phyloP scores from a whole-genome alignment of 2,113 vertebrate species.

The Oncorhynchus masou region DNA sequence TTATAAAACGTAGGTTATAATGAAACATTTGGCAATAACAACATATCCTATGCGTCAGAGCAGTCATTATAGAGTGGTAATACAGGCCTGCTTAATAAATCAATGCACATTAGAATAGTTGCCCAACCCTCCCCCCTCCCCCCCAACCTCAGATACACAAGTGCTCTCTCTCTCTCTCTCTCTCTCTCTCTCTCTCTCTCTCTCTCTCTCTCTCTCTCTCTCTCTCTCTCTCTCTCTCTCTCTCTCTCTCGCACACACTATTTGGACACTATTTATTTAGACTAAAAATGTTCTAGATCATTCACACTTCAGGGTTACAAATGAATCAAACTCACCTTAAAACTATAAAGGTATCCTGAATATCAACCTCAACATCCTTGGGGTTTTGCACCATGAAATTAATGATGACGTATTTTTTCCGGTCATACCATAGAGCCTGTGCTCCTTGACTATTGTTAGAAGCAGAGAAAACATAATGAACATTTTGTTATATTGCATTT shows the following conservation, averaged over 20 bases:
- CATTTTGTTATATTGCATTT: not conserved
- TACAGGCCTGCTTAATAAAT: not conserved
- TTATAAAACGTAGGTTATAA: not conserved
- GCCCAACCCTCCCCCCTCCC: not conserved
- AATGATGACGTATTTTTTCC: slow-evolving; percentile 86
- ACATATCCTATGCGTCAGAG: not conserved
- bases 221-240: too few species aligned
- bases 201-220: too few species aligned
- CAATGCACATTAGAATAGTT: not conserved
- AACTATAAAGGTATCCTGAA: slow-evolving; percentile 83
- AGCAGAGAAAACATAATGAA: slow-evolving; percentile 1
- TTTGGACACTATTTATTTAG: not conserved
- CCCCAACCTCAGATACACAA: not conserved
- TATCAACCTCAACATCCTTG: slow-evolving; percentile 77
- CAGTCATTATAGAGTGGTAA: not conserved
- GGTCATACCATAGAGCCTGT: slow-evolving; percentile 88
- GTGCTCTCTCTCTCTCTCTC: too few species aligned
- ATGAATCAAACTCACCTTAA: slow-evolving; percentile 76
- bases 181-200: too few species aligned
- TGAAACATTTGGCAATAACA: not conserved
- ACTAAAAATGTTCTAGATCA: not conserved
- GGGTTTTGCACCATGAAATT: slow-evolving; percentile 90
- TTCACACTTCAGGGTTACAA: not conserved
- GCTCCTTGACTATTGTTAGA: slow-evolving; percentile 79
- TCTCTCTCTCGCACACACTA: not conserved